A percentile compares a stretch with the other conserved stretches of the same genome.
phyloP scores from a whole-genome alignment of 2,888 invertebrate species.

The Vandiemenella viatica region DNA sequence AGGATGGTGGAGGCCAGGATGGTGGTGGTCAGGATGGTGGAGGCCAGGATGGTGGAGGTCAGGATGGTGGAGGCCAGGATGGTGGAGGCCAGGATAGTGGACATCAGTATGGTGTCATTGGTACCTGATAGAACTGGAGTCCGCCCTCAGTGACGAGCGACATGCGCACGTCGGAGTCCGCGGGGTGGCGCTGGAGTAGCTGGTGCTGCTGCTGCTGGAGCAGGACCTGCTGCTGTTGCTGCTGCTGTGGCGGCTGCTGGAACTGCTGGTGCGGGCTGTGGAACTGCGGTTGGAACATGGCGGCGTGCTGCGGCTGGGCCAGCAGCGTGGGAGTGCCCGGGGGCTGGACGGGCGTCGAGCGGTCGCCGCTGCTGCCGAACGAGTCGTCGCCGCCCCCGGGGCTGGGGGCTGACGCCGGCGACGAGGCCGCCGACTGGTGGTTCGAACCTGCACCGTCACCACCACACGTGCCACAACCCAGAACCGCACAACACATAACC shows the following conservation, averaged over 20 bases:
- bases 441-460: no score
- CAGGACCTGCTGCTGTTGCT: conserved; percentile 14
- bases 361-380: conserved; percentile 5
- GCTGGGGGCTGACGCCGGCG: conserved; percentile 3
- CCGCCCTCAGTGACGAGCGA: no score
- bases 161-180: conserved; percentile 32
- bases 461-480: no score
- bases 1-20: no score
- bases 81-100: no score
- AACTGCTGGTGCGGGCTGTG: background rate
- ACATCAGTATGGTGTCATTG: conserved; percentile 2
- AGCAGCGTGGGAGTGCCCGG: conserved; percentile 8
- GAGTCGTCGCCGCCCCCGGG: conserved; percentile 21
- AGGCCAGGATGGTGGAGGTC: conserved; percentile 5
- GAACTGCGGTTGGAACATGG: conserved; percentile 18
- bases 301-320: conserved; percentile 38
- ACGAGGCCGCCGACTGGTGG: background rate
- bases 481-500: no score
- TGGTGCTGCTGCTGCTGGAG: conserved; percentile 32
- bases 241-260: background rate
- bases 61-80: conserved; percentile 1
- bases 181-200: conserved; percentile 9
- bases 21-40: no score
- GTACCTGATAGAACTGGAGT: no score
- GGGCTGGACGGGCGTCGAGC: conserved; percentile 3